A percentile compares a stretch with the other conserved stretches of the same genome.
Evolutionary conservation across 2,888 invertebrate species (phyloP).

Genomic region (Drosophila pseudotalamancana): DNA sequence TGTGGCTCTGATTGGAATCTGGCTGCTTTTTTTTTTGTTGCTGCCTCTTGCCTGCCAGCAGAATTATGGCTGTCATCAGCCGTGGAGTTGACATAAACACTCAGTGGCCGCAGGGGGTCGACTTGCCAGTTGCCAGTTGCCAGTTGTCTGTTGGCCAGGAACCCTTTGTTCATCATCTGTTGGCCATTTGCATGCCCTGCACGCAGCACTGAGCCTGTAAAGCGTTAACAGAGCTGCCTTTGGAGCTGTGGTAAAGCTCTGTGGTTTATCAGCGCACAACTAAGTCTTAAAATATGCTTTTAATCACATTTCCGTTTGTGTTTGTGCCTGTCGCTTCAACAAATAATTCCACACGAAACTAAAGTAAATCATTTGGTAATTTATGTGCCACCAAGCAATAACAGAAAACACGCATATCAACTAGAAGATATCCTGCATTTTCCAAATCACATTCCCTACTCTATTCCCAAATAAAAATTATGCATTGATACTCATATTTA

Average conservation of each 20-base stretch:
- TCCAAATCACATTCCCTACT: fast-evolving
- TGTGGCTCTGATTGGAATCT: constrained; percentile 62
- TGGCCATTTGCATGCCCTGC: constrained; percentile 72
- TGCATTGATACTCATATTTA: too few species aligned
- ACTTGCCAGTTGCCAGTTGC: constrained; percentile 50
- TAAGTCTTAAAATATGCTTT: constrained; percentile 78
- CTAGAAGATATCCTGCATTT: constrained; percentile 7
- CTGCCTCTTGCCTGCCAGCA: constrained; percentile 30
- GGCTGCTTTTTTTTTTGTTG: constrained; percentile 10
- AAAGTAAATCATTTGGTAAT: constrained; percentile 82
- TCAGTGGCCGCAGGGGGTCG: constrained; percentile 73
- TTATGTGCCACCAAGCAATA: constrained; percentile 72
- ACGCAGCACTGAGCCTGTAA: constrained; percentile 58
- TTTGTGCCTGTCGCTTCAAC: constrained; percentile 42
- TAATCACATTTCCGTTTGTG: constrained; percentile 78
- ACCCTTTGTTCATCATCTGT: constrained; percentile 44
- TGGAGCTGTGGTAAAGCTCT: constrained; percentile 27
- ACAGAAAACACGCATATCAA: constrained; percentile 5
- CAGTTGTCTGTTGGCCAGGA: constrained; percentile 39
- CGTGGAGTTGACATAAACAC: constrained; percentile 78
- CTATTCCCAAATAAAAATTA: not conserved
- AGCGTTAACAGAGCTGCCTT: constrained; percentile 35
- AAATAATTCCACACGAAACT: constrained; percentile 81
- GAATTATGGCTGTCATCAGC: constrained; percentile 82
- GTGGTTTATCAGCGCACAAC: constrained; percentile 42